phyloP scores from a whole-genome alignment of 92 coral and sea anemone species.

The Epizoanthus stellaris region DNA sequence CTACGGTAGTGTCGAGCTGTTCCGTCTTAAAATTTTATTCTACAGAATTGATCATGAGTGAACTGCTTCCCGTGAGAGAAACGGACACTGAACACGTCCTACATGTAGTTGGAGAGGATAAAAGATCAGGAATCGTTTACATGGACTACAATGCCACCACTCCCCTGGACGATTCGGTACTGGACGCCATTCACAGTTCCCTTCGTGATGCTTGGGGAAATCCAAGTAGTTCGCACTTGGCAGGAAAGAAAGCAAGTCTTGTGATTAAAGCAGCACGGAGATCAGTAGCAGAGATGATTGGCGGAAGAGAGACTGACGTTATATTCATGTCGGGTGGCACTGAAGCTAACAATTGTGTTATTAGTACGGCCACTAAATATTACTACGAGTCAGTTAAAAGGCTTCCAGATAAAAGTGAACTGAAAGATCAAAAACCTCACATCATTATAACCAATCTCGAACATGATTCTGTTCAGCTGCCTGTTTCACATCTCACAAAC shows the following conservation, averaged over 20 bases:
- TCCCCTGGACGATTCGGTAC: conserved; percentile 86
- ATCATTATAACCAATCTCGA: conserved; percentile 90
- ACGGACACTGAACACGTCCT: not conserved
- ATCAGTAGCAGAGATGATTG: conserved; percentile 83
- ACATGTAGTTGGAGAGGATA: not conserved
- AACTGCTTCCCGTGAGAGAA: not conserved
- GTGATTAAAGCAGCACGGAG: conserved; percentile 80
- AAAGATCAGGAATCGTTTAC: conserved; percentile 48
- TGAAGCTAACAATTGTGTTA: conserved; percentile 91
- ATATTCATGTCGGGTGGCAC: conserved; percentile 97
- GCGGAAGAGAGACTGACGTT: conserved; percentile 73
- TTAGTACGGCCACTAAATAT: conserved; percentile 71
- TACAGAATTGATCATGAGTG: not conserved
- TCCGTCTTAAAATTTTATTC: too few species aligned
- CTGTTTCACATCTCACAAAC: conserved; percentile 61
- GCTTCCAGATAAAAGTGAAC: not conserved
- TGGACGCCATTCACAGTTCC: conserved; percentile 85
- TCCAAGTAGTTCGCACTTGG: conserved; percentile 93
- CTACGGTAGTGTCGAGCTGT: too few species aligned
- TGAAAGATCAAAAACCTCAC: conserved; percentile 67
- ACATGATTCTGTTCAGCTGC: conserved; percentile 88
- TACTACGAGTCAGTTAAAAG: conserved; percentile 43
- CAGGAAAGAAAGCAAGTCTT: conserved; percentile 85
- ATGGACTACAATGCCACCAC: conserved; percentile 98
- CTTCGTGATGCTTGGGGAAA: conserved; percentile 98